phyloP scores from a whole-genome alignment of 1,140 invertebrate genomes.

The Drosophila malerkotliana region DNA sequence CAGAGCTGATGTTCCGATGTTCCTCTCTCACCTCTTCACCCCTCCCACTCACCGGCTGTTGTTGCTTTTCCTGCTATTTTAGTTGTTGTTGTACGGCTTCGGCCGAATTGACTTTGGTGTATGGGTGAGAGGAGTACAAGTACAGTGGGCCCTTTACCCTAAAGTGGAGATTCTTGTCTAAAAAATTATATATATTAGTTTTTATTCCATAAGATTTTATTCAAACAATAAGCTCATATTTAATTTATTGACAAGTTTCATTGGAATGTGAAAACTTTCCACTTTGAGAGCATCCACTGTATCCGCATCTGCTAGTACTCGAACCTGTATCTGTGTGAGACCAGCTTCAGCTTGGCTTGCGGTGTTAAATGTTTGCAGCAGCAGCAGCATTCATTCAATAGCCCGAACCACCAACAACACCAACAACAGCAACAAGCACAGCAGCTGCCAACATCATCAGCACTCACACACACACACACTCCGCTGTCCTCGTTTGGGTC shows the following conservation, averaged over 20 bases:
- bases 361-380: slow-evolving; percentile 80
- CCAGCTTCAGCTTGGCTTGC: slow-evolving; percentile 72
- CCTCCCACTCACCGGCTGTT: neutral
- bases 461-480: slow-evolving; percentile 31
- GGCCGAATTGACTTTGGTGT: slow-evolving; percentile 46
- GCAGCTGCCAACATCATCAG: slow-evolving; percentile 73
- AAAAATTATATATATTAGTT: neutral
- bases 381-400: slow-evolving; percentile 74
- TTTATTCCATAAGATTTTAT: too few relatives aligned
- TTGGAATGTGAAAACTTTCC: slow-evolving; percentile 11
- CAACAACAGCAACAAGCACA: slow-evolving; percentile 22
- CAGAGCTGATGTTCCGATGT: slow-evolving; percentile 37
- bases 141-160: slow-evolving; percentile 5
- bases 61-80: slow-evolving; percentile 13
- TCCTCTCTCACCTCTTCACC: slow-evolving; percentile 14
- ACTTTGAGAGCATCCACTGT: slow-evolving; percentile 36
- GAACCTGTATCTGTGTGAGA: slow-evolving; percentile 50
- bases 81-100: slow-evolving; percentile 73
- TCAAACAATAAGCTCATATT: neutral
- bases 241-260: neutral
- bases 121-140: slow-evolving; percentile 12
- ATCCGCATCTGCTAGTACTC: slow-evolving; percentile 34
- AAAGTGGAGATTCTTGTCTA: neutral
- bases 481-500: slow-evolving; percentile 40
- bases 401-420: slow-evolving; percentile 44